Conservation (phyloP, 2,888 invertebrate species). For the Stenurella melanura region DNA sequence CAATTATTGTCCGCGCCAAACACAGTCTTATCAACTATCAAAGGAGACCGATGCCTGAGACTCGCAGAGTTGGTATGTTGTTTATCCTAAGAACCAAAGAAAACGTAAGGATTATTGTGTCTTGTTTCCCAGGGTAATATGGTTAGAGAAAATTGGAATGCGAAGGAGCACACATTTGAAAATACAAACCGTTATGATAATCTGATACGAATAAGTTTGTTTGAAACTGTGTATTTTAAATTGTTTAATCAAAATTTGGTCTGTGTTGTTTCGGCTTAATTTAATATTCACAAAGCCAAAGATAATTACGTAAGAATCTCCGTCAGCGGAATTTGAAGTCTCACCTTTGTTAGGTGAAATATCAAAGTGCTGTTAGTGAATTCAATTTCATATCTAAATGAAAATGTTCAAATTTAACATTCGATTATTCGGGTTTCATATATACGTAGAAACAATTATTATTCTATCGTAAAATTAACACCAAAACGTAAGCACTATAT, state of each 20-base stretch:
- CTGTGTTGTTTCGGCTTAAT: background rate
- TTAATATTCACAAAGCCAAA: constrained; percentile 8
- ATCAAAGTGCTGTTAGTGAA: background rate
- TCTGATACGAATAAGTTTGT: background rate
- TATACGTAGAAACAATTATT: background rate
- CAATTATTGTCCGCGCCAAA: background rate
- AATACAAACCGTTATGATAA: constrained; percentile 23
- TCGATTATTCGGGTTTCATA: background rate
- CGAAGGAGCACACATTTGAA: background rate
- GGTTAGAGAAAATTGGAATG: constrained; percentile 26
- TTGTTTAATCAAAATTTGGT: constrained; percentile 7
- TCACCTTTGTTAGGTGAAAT: constrained; percentile 1
- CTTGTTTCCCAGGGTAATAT: constrained; percentile 35
- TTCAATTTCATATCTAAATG: background rate
- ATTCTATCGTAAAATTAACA: background rate
- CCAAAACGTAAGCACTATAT: background rate
- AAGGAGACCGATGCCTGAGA: background rate
- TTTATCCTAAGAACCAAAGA: constrained; percentile 21
- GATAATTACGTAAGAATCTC: background rate
- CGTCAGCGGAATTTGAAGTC: background rate
- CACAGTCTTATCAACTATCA: background rate
- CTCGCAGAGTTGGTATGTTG: constrained; percentile 4
- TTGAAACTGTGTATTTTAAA: background rate
- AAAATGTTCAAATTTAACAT: background rate
- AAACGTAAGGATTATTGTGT: constrained; percentile 37